phyloP scores from a whole-genome alignment of 1,140 invertebrate genomes.

The Diorhabda sublineata region DNA sequence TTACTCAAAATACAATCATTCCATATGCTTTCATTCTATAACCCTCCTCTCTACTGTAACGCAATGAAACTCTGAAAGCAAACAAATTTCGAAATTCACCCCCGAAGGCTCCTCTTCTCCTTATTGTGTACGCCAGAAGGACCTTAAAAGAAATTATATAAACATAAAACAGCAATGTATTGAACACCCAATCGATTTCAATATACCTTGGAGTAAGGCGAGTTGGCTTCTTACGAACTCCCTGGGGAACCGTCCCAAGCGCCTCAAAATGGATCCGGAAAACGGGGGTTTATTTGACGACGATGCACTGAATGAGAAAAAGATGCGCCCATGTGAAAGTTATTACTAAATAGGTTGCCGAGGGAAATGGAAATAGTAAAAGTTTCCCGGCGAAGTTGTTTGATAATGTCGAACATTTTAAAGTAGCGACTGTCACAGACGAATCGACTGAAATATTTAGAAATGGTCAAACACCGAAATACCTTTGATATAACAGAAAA shows the following conservation, averaged over 20 bases:
- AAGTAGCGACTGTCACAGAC: neutral
- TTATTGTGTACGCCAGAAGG: conserved; percentile 2
- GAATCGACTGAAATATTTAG: too few relatives aligned
- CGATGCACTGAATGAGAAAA: conserved; percentile 10
- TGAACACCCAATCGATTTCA: conserved; percentile 34
- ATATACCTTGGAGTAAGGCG: conserved; percentile 26
- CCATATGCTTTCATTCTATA: neutral
- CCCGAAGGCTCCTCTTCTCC: neutral
- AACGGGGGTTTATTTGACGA: conserved; percentile 13
- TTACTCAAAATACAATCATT: neutral
- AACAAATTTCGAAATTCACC: neutral
- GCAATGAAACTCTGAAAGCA: neutral
- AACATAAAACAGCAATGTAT: conserved; percentile 32
- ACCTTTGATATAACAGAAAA: too few relatives aligned
- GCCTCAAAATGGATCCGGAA: conserved; percentile 10
- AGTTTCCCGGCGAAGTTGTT: neutral
- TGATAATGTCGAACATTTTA: neutral
- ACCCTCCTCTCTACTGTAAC: neutral
- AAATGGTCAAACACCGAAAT: too few relatives aligned
- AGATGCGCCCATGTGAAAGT: conserved; percentile 17
- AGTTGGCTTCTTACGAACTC: conserved; percentile 27
- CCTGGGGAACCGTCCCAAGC: conserved; percentile 18
- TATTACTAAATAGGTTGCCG: conserved; percentile 16
- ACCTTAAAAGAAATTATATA: conserved; percentile 32
- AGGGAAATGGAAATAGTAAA: conserved; percentile 2